A percentile compares a stretch with the other conserved stretches of the same genome.
phyloP scores from a whole-genome alignment of 2,888 invertebrate species.

The Arrhopalites spinosus region DNA sequence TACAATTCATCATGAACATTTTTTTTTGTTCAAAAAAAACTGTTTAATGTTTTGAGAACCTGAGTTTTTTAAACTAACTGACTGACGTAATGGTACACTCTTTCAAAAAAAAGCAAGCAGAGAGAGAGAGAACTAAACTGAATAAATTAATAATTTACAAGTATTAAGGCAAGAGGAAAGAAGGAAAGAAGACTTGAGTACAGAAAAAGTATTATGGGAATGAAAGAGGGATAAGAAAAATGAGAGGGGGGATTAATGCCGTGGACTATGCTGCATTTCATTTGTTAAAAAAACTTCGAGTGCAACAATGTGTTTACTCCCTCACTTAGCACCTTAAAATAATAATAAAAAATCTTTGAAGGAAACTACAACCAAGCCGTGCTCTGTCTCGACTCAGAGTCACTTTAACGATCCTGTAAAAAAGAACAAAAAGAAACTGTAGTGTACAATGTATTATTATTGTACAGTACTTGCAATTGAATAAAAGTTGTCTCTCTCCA shows the following conservation, averaged over 20 bases:
- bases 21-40: no score
- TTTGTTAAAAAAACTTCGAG: slow-evolving; percentile 1
- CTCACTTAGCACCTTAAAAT: slow-evolving; percentile 39
- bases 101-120: not conserved
- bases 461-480: no score
- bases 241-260: not conserved
- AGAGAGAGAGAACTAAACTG: not conserved
- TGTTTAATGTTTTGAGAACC: no score
- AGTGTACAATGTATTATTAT: no score
- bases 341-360: slow-evolving; percentile 33
- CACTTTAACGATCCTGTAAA: no score
- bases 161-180: not conserved
- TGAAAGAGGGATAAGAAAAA: not conserved
- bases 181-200: not conserved
- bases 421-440: no score
- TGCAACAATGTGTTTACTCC: slow-evolving; percentile 30
- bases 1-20: no score
- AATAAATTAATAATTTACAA: not conserved
- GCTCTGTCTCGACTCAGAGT: not conserved
- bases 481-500: no score
- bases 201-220: not conserved
- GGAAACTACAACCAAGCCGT: slow-evolving; percentile 6
- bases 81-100: not conserved
- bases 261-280: no score
- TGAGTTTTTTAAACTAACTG: no score